Percentiles rank a stretch among this genome's conserved stretches.
Conservation (phyloP, 2,113 vertebrate species). For the Oncorhynchus tshawytscha region DNA sequence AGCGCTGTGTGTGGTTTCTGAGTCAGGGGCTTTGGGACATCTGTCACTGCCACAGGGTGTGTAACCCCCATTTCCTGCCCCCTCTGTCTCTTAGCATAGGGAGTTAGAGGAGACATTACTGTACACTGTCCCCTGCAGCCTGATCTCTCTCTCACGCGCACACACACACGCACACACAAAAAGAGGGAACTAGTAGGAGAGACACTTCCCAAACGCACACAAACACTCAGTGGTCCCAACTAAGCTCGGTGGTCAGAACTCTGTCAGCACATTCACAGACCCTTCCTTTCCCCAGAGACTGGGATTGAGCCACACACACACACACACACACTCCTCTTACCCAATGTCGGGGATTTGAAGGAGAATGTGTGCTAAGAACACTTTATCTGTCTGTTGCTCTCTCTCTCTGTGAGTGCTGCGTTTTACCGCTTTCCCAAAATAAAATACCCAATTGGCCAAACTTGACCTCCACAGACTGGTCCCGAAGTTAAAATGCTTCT, state of each 20-base stretch:
- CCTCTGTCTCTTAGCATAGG: conserved; percentile 26
- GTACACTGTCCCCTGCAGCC: not conserved
- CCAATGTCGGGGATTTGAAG: not conserved
- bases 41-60: conserved; percentile 25
- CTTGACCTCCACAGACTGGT: not conserved
- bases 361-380: not conserved
- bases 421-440: not conserved
- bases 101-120: conserved; percentile 40
- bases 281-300: not conserved
- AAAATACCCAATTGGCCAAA: not conserved
- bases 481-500: conserved; percentile 9
- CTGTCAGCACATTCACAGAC: not conserved
- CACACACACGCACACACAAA: conserved; percentile 14
- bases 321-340: not conserved
- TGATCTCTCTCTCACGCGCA: not conserved
- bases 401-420: not conserved
- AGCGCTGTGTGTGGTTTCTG: no score
- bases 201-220: not conserved
- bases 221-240: no score
- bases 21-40: conserved; percentile 28
- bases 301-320: not conserved
- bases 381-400: not conserved
- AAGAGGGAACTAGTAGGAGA: not conserved
- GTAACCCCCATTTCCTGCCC: conserved; percentile 22
- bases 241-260: no score